phyloP scores from a whole-genome alignment of 2,113 vertebrate genomes.

The Pseudorhombus dupliciocellatus region DNA sequence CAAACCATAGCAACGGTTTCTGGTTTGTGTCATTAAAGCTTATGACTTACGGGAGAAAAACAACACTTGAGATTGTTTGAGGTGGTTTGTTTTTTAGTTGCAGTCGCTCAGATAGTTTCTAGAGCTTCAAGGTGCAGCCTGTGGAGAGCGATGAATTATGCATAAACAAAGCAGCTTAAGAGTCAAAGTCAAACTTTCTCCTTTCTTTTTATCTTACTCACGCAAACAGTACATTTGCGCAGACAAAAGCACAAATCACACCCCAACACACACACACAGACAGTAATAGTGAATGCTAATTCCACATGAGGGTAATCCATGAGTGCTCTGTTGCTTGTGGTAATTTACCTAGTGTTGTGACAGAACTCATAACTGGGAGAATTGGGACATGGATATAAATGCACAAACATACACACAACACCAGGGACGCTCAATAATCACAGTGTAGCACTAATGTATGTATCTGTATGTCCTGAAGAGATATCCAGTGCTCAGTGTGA shows the following conservation, averaged over 20 bases:
- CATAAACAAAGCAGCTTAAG: slow-evolving; percentile 65
- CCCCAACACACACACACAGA: slow-evolving; percentile 22
- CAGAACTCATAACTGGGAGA: slow-evolving; percentile 44
- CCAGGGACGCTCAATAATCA: too few relatives aligned
- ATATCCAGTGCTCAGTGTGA: too few relatives aligned
- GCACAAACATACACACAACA: neutral
- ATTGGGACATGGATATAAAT: slow-evolving; percentile 38
- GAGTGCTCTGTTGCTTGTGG: slow-evolving; percentile 69
- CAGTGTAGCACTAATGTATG: too few relatives aligned
- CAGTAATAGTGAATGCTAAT: slow-evolving; percentile 66
- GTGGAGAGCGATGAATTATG: slow-evolving; percentile 63
- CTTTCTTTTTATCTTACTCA: slow-evolving; percentile 56
- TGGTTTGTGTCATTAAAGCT: slow-evolving; percentile 29
- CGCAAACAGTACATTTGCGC: slow-evolving; percentile 59
- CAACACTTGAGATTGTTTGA: slow-evolving; percentile 7
- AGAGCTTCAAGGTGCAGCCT: slow-evolving; percentile 45
- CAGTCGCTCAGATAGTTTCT: slow-evolving; percentile 50
- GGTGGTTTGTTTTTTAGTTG: slow-evolving; percentile 52
- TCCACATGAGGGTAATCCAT: slow-evolving; percentile 74
- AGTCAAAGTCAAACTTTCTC: slow-evolving; percentile 63
- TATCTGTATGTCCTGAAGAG: too few relatives aligned
- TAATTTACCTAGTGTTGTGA: slow-evolving; percentile 74
- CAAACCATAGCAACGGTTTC: slow-evolving; percentile 13
- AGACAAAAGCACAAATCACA: slow-evolving; percentile 51
- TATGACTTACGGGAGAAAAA: slow-evolving; percentile 6